Evolutionary conservation across 2,888 invertebrate genomes (phyloP).

Genomic region (Conops quadrifasciatus): DNA sequence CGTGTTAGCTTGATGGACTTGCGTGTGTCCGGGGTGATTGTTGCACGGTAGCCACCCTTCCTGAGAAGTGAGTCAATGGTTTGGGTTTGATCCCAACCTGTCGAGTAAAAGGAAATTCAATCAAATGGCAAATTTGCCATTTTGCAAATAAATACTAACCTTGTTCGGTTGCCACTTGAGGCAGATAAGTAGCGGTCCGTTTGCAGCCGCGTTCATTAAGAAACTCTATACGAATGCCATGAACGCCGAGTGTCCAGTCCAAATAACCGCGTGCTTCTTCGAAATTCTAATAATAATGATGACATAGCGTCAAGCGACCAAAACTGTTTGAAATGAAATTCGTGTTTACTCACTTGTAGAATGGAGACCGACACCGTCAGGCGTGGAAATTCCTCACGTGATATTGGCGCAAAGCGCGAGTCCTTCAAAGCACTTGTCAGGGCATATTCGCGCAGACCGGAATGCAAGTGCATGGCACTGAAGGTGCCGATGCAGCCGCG

Average conservation of each 20-base stretch:
- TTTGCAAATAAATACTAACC: constrained; percentile 74
- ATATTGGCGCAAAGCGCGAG: constrained; percentile 93
- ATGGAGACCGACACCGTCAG: constrained; percentile 96
- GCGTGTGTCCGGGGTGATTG: constrained; percentile 86
- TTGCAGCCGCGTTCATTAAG: constrained; percentile 91
- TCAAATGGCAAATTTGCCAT: no score
- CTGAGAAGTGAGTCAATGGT: constrained; percentile 97
- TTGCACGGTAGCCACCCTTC: constrained; percentile 95
- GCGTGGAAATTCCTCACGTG: constrained; percentile 90
- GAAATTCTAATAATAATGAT: constrained; percentile 71
- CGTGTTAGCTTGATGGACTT: constrained; percentile 92
- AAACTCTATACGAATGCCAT: constrained; percentile 98
- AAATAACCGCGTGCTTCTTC: constrained; percentile 94
- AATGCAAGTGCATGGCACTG: constrained; percentile 93
- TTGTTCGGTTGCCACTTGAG: constrained; percentile 98
- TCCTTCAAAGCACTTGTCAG: constrained; percentile 98
- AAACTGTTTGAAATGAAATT: background rate
- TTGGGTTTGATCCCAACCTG: constrained; percentile 98
- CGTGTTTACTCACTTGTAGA: constrained; percentile 69
- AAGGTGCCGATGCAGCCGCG: constrained; percentile 99
- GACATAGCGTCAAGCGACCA: background rate
- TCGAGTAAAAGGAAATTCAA: constrained; percentile 45
- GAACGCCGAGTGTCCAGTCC: constrained; percentile 97
- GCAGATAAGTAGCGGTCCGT: constrained; percentile 97
- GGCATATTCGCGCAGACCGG: constrained; percentile 94